Conservation (phyloP, 2,797 vertebrate species). For the Artibeus jamaicensis region DNA sequence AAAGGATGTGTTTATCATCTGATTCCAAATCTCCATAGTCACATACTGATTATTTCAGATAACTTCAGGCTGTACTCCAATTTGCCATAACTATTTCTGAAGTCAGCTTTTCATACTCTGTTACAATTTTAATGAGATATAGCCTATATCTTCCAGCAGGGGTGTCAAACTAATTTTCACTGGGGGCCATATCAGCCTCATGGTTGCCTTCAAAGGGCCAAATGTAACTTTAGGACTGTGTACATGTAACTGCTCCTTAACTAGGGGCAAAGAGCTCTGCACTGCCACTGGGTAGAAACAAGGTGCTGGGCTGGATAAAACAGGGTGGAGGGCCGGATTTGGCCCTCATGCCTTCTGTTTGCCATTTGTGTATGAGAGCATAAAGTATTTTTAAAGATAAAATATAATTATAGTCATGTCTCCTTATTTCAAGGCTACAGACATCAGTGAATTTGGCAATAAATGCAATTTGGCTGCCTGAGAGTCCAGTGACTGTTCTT, state of each 20-base stretch:
- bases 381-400: conserved; percentile 56
- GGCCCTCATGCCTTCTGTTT: too few species aligned
- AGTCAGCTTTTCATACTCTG: conserved; percentile 22
- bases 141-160: conserved; percentile 1
- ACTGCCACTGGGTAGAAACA: too few species aligned
- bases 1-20: conserved; percentile 67
- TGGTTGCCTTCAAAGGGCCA: too few species aligned
- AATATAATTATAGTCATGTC: conserved; percentile 42
- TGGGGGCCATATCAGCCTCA: too few species aligned
- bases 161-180: too few species aligned
- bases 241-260: too few species aligned
- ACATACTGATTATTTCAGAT: conserved; percentile 38
- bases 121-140: conserved; percentile 40
- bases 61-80: background rate
- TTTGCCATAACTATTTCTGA: conserved; percentile 46
- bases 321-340: too few species aligned
- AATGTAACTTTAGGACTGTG: too few species aligned
- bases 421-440: conserved; percentile 56
- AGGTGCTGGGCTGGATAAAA: too few species aligned
- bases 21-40: conserved; percentile 54
- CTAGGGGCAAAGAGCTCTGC: too few species aligned
- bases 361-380: background rate
- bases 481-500: conserved; percentile 61
- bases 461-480: conserved; percentile 61
- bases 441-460: conserved; percentile 64